Evolutionary conservation across 2,113 vertebrate species (phyloP).

Genomic region (Corvus hawaiiensis): DNA sequence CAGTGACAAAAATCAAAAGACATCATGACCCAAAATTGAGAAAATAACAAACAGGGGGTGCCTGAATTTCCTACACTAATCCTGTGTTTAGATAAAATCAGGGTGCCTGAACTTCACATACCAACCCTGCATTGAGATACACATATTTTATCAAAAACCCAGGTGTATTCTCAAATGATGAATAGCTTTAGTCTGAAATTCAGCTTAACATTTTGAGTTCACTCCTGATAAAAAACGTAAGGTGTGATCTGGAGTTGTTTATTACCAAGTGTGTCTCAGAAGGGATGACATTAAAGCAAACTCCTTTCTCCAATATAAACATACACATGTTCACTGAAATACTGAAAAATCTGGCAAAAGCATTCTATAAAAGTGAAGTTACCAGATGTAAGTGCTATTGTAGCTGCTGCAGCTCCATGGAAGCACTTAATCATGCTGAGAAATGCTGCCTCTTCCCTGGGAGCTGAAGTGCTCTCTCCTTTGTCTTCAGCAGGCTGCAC

Average conservation of each 20-base stretch:
- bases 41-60: neutral
- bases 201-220: neutral
- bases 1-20: constrained; percentile 26
- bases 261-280: neutral
- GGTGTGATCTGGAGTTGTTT: neutral
- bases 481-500: neutral
- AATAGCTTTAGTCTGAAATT: neutral
- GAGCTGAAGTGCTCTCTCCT: neutral
- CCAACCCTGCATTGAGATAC: neutral
- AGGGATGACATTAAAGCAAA: constrained; percentile 25
- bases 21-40: neutral
- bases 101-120: neutral
- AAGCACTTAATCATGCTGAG: constrained; percentile 32
- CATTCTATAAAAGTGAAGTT: neutral
- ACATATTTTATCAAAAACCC: neutral
- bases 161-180: neutral
- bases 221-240: neutral
- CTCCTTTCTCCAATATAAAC: constrained; percentile 24
- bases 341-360: constrained; percentile 23
- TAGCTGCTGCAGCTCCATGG: neutral
- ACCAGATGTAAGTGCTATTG: constrained; percentile 30
- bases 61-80: neutral
- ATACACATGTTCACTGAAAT: neutral
- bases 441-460: neutral
- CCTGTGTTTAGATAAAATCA: neutral